Percentiles rank a stretch among this genome's conserved stretches.
Evolutionary conservation across 2,113 vertebrate genomes (phyloP).

Genomic region (Dipodomys merriami): DNA sequence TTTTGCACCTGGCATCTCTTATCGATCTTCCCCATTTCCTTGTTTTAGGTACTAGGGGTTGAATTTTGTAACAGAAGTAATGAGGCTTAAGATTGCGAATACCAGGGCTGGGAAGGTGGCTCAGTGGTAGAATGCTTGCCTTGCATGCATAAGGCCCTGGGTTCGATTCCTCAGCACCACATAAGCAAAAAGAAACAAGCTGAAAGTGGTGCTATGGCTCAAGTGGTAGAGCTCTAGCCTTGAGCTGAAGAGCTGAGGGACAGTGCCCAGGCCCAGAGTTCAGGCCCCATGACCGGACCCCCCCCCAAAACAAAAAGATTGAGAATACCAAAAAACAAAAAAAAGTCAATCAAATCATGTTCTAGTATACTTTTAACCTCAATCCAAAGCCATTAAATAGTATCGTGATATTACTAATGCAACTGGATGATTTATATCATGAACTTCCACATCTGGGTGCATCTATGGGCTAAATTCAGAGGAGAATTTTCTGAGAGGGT

Average conservation of each 20-base stretch:
- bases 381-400: not conserved
- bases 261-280: too few relatives aligned
- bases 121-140: too few relatives aligned
- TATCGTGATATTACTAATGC: not conserved
- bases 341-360: not conserved
- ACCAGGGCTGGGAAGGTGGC: not conserved
- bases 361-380: not conserved
- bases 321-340: constrained; percentile 16
- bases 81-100: not conserved
- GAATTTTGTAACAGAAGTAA: not conserved
- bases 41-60: not conserved
- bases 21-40: not conserved
- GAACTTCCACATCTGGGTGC: not conserved
- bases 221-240: too few relatives aligned
- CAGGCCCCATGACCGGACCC: too few relatives aligned
- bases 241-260: too few relatives aligned
- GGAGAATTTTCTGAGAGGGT: not conserved
- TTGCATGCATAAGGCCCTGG: too few relatives aligned
- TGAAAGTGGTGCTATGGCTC: too few relatives aligned
- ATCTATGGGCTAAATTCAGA: not conserved
- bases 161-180: too few relatives aligned
- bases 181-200: too few relatives aligned
- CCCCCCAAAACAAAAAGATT: not conserved
- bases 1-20: not conserved
- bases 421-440: not conserved